phyloP scores from a whole-genome alignment of 2,797 vertebrate genomes.

The Echiichthys vipera region DNA sequence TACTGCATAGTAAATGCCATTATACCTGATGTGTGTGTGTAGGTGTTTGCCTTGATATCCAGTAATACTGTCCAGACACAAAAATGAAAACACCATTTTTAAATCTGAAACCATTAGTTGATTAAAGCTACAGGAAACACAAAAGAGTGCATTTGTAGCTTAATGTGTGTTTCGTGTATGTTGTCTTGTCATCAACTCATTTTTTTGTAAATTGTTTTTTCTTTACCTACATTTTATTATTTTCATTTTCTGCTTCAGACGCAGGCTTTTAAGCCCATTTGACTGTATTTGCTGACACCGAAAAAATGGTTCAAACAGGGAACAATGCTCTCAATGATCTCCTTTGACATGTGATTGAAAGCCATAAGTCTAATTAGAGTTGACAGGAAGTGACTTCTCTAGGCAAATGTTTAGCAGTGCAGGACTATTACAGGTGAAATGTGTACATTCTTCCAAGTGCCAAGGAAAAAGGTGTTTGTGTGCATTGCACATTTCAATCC shows the following conservation, averaged over 20 bases:
- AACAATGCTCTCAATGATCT: too few species aligned
- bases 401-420: neutral
- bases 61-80: neutral
- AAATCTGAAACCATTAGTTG: neutral
- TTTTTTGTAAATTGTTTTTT: too few species aligned
- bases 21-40: neutral
- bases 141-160: neutral
- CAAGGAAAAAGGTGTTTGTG: neutral
- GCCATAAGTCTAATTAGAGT: neutral
- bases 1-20: neutral
- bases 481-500: neutral
- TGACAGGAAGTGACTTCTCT: neutral
- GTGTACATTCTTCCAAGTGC: neutral
- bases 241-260: too few species aligned
- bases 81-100: neutral
- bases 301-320: too few species aligned
- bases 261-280: too few species aligned
- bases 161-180: neutral
- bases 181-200: neutral
- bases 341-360: neutral
- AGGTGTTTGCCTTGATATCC: neutral
- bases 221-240: too few species aligned
- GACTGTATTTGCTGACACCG: neutral
- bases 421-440: neutral
- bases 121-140: neutral